Evolutionary conservation across 2,888 invertebrate species (phyloP).

Genomic region (Rhaphigaster nebulosa): DNA sequence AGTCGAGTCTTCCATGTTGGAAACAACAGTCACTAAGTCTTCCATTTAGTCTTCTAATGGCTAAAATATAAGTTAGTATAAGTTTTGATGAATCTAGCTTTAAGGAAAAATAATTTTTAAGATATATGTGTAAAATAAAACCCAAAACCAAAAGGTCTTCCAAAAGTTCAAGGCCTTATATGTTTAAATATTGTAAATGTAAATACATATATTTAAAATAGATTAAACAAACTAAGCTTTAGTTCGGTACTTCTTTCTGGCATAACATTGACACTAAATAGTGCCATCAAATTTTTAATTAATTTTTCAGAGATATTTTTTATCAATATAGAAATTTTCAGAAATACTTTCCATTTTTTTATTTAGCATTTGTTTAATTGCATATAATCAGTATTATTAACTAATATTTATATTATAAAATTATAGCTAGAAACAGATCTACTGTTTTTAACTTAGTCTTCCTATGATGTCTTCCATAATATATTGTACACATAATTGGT

Average conservation of each 20-base stretch:
- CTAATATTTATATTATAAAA: neutral
- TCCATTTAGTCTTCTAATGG: conserved; percentile 1
- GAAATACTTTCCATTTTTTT: neutral
- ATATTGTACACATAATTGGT: neutral
- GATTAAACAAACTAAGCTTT: neutral
- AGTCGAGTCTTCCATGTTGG: conserved; percentile 49
- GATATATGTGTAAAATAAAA: neutral
- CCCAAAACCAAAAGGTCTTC: neutral
- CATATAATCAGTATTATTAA: neutral
- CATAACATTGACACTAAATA: neutral
- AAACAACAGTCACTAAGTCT: conserved; percentile 53
- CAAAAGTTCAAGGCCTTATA: neutral
- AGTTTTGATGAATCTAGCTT: neutral
- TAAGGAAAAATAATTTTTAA: neutral
- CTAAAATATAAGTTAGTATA: neutral
- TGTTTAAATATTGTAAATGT: neutral
- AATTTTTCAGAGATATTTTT: neutral
- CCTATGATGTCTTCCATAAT: conserved; percentile 38
- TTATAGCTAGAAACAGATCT: neutral
- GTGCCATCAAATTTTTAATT: neutral
- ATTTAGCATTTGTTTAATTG: neutral
- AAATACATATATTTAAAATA: neutral
- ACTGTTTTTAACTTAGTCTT: neutral
- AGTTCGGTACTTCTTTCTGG: neutral
- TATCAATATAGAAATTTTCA: neutral